These are phyloP conservation scores for Neoscelio sp. DNA, from an alignment of 2,888 invertebrate species.

Conservation along the genomic window DNA sequence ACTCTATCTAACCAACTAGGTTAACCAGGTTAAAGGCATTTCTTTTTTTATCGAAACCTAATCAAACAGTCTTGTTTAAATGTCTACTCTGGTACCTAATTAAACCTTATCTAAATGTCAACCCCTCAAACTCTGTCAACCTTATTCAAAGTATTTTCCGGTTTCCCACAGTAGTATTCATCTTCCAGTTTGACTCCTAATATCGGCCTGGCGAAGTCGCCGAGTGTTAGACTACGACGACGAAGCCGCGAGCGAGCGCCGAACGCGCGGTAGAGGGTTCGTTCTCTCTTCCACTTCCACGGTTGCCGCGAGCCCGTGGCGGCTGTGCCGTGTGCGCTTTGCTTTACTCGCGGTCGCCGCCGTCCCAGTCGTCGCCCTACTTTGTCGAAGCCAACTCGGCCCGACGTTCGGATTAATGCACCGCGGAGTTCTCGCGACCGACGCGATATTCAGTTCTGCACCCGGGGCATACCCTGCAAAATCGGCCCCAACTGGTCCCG, in stretches of 20 bases:
- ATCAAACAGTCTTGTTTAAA: too few species aligned
- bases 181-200: slow-evolving; percentile 73
- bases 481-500: too few species aligned
- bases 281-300: slow-evolving; percentile 77
- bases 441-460: background rate
- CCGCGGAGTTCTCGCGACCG: slow-evolving; percentile 37
- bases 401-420: slow-evolving; percentile 59
- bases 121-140: too few species aligned
- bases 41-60: too few species aligned
- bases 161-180: too few species aligned
- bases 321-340: slow-evolving; percentile 78
- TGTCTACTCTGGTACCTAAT: too few species aligned
- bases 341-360: slow-evolving; percentile 79
- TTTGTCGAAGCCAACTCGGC: slow-evolving; percentile 80
- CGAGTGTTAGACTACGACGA: slow-evolving; percentile 27
- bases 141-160: too few species aligned
- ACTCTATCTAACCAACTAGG: too few species aligned
- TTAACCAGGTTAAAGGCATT: too few species aligned
- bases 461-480: too few species aligned
- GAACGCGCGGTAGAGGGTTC: slow-evolving; percentile 66
- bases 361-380: slow-evolving; percentile 83
- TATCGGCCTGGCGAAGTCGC: slow-evolving; percentile 72
- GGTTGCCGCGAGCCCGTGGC: slow-evolving; percentile 73
- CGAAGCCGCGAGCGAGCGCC: slow-evolving; percentile 39
- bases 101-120: too few species aligned